Conservation (phyloP, 2,113 vertebrate species). For the Rana temporaria region DNA sequence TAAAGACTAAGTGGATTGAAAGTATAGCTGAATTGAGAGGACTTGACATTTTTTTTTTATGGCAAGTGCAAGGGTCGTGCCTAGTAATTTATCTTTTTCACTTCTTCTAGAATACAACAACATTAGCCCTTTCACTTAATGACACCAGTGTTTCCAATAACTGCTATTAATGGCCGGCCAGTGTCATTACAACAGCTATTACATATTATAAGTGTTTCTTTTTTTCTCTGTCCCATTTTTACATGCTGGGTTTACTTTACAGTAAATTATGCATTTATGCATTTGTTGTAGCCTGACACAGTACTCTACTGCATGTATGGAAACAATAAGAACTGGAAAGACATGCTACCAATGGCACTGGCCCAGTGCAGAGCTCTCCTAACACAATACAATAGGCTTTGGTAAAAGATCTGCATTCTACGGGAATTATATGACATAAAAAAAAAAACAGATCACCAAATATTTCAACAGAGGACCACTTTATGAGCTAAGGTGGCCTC, state of each 20-base stretch:
- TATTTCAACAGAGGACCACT: no score
- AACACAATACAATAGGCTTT: no score
- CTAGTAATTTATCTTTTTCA: constrained; percentile 60
- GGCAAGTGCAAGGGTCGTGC: constrained; percentile 61
- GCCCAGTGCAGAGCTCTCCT: no score
- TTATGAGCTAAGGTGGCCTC: no score
- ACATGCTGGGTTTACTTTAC: constrained; percentile 48
- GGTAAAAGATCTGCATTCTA: no score
- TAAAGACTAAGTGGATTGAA: constrained; percentile 51
- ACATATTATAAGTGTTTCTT: constrained; percentile 52
- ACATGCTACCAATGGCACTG: no score
- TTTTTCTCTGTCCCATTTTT: constrained; percentile 20
- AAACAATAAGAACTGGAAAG: no score
- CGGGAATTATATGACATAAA: no score
- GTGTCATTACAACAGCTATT: constrained; percentile 61
- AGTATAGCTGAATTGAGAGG: constrained; percentile 54
- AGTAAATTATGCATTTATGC: constrained; percentile 60
- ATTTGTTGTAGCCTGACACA: constrained; percentile 58
- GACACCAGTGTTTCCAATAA: constrained; percentile 61
- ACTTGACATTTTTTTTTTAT: constrained; percentile 60
- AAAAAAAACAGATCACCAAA: no score
- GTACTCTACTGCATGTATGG: constrained; percentile 31
- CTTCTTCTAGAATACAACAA: constrained; percentile 60
- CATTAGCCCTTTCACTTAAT: constrained; percentile 59
- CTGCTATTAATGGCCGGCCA: constrained; percentile 65